These are phyloP conservation scores for Pseudachorutes palmiensis DNA, from an alignment of 1,140 invertebrate species.

Conservation along the genomic window DNA sequence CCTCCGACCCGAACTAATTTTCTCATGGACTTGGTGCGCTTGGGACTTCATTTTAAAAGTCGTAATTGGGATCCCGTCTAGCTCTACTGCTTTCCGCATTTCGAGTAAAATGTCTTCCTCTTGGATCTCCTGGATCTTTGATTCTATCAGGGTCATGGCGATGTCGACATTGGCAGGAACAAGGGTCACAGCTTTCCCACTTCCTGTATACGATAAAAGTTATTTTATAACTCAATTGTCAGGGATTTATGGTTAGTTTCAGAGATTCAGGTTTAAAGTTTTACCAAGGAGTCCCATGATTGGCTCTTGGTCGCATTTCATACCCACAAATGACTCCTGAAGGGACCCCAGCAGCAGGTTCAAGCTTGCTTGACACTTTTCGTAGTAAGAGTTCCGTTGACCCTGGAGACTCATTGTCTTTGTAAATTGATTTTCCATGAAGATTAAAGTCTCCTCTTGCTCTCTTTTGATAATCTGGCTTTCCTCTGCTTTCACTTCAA, in stretches of 20 bases:
- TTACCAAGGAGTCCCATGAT: constrained; percentile 33
- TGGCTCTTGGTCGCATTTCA: constrained; percentile 23
- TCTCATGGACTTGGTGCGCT: too few relatives aligned
- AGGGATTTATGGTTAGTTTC: too few relatives aligned
- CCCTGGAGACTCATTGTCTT: background rate
- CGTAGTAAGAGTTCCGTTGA: background rate
- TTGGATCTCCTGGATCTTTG: constrained; percentile 3
- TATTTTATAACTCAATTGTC: too few relatives aligned
- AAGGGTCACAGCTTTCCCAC: too few relatives aligned
- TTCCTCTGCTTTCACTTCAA: constrained; percentile 4
- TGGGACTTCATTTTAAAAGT: too few relatives aligned
- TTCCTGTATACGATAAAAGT: too few relatives aligned
- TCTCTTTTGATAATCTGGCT: background rate
- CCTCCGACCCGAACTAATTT: too few relatives aligned
- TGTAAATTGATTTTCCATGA: background rate
- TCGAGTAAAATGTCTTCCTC: background rate
- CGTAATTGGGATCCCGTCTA: background rate
- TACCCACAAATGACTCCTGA: constrained; percentile 17
- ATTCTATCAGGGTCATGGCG: background rate
- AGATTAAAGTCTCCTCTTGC: background rate
- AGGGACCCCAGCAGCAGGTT: constrained; percentile 10
- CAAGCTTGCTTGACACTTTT: background rate
- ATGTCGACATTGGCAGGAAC: background rate
- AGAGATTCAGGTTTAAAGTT: too few relatives aligned
- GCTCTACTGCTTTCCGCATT: background rate